phyloP scores from a whole-genome alignment of 2,113 vertebrate genomes.

The Prolemur simus region DNA sequence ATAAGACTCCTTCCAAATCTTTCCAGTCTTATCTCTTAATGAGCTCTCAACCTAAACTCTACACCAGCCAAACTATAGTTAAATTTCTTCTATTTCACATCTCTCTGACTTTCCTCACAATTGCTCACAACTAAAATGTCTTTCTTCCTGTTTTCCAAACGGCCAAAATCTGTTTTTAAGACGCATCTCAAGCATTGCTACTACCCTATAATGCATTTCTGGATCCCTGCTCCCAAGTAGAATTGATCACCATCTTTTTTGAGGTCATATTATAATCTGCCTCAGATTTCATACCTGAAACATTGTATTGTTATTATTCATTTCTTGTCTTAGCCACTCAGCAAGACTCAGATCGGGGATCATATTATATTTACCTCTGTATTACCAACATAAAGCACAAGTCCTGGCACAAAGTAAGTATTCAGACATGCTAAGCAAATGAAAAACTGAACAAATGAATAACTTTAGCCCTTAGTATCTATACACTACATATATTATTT shows the following conservation, averaged over 20 bases:
- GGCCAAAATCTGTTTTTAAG: neutral
- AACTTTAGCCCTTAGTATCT: neutral
- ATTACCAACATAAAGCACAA: neutral
- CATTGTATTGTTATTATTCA: neutral
- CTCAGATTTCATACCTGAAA: neutral
- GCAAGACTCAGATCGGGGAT: neutral
- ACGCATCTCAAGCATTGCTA: neutral
- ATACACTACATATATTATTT: neutral
- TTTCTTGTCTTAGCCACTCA: neutral
- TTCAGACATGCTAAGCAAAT: neutral
- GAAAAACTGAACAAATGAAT: neutral
- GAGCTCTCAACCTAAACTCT: neutral
- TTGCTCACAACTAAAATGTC: neutral
- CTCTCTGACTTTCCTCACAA: neutral
- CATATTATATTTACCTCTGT: neutral
- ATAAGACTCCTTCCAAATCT: neutral
- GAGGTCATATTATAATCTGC: neutral
- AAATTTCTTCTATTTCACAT: neutral
- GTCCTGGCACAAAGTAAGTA: neutral
- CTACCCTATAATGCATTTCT: neutral
- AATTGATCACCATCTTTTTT: neutral
- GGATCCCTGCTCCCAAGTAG: neutral
- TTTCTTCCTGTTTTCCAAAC: neutral
- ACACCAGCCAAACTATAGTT: neutral
- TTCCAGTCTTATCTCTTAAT: neutral